These are phyloP conservation scores for Camarhynchus parvulus DNA, from an alignment of 2,113 vertebrate species.

Conservation along the genomic window DNA sequence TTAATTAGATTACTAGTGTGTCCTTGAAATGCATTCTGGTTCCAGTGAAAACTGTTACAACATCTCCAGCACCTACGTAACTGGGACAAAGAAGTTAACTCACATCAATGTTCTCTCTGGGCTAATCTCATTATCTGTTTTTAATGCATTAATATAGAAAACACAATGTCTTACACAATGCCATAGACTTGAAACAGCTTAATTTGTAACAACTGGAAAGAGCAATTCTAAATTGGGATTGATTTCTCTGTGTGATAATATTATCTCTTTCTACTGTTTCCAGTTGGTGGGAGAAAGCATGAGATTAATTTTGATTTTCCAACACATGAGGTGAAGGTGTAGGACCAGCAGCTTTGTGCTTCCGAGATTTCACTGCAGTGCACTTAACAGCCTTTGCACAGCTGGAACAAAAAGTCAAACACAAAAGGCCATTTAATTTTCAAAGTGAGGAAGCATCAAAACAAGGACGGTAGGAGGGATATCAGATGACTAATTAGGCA, in stretches of 20 bases:
- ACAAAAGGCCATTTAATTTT: not conserved
- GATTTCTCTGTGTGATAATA: not conserved
- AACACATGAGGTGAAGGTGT: rapidly evolving
- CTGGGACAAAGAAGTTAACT: not conserved
- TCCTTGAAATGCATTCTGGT: not conserved
- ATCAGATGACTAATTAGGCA: conserved; percentile 26
- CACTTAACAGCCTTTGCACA: not conserved
- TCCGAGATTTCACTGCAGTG: not conserved
- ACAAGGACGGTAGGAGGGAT: not conserved
- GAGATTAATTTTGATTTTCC: not conserved
- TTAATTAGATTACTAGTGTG: not conserved
- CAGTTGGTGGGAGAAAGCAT: not conserved
- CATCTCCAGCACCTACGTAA: not conserved
- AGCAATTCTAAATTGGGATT: not conserved
- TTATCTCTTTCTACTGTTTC: not conserved
- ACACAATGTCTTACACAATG: not conserved
- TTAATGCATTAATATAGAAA: not conserved
- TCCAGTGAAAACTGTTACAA: not conserved
- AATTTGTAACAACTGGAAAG: not conserved
- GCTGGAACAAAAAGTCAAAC: not conserved
- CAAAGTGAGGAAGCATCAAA: not conserved
- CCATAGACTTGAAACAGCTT: rapidly evolving
- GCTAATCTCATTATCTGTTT: not conserved
- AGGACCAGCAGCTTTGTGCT: not conserved
- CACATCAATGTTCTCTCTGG: not conserved